Percentiles rank a stretch among this genome's conserved stretches.
phyloP scores from a whole-genome alignment of 2,113 vertebrate species.

The Gambusia affinis region DNA sequence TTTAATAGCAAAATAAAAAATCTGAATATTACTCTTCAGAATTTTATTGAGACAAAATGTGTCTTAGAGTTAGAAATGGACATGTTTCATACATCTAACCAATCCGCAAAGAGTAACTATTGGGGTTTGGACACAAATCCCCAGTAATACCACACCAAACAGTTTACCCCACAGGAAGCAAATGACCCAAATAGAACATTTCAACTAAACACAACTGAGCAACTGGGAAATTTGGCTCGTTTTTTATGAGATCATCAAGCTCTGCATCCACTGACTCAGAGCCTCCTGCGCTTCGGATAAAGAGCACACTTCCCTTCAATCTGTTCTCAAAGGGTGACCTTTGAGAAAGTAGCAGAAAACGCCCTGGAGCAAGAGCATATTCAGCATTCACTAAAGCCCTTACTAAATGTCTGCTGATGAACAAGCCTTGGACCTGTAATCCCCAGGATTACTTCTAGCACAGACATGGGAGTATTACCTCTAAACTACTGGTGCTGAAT shows the following conservation, averaged over 20 bases:
- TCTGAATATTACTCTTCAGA: not conserved
- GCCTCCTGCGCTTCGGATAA: conserved; percentile 60
- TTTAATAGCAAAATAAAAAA: not conserved
- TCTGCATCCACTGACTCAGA: conserved; percentile 63
- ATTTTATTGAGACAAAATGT: not conserved
- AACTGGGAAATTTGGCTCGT: conserved; percentile 59
- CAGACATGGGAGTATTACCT: not conserved
- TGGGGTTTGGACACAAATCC: conserved; percentile 8
- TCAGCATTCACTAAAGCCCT: conserved; percentile 53
- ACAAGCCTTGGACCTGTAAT: conserved; percentile 44
- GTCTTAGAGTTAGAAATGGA: not conserved
- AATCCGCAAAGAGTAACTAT: not conserved
- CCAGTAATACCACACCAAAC: not conserved
- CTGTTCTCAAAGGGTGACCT: conserved; percentile 67
- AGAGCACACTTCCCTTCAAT: conserved; percentile 69
- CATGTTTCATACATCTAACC: not conserved
- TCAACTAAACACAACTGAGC: conserved; percentile 53
- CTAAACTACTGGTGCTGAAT: not conserved
- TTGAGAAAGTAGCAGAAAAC: conserved; percentile 56
- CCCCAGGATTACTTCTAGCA: not conserved
- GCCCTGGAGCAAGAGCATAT: conserved; percentile 58
- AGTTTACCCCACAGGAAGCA: conserved; percentile 39
- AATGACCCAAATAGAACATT: conserved; percentile 59
- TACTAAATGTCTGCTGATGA: conserved; percentile 42
- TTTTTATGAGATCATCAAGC: conserved; percentile 68